Base-by-base conservation (phyloP, 1,140 invertebrate genomes). In the Himalopsyche phryganea region DNA sequence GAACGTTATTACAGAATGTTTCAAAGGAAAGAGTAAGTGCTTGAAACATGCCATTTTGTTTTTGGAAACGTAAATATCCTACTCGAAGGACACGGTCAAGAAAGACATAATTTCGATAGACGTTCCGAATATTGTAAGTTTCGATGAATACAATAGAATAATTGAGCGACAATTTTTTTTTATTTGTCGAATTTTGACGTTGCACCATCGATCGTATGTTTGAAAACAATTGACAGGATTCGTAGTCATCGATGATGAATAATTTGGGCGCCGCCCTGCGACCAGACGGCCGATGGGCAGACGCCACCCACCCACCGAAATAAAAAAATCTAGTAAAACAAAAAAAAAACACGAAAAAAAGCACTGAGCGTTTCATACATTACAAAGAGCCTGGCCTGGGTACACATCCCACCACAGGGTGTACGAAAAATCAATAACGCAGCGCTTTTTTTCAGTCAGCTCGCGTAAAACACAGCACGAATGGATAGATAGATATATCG, bases 361-460 rank as follows among this genome's bases (percentile, higher is more conserved):
- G 33, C 14, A 33, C 35, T 33, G 33, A 6, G 33, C 38, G 54
- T 40, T 52, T 33, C 57, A 48, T 50, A 59, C 56, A 57, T 63
- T 62, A 62, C 60, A 62, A 62, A 62, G 44, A 53, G 23, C 50
- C 50, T 18, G 18, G 38, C 40, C 42, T 11, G 41, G 56, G 55
- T 42, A 42, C 55, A 38, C 57, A 51, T 32, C 47, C 61, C 58
- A 57, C 61, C 57, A 33, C 61, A 57, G 61, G 52, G 58, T 57
- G 52, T 50, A 57, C 54, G 63, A 65, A 65, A 65, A 65, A 65
- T 65, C 63, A 65, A 65, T 65, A 65, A 61, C 63, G 63, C 63
- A 64, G 62, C 58, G 59, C 63, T 65, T 65, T 65, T 64, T 65
- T 65, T 65, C 63, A 65, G 63, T 50, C 50, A 60, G 61, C 61